phyloP scores from a whole-genome alignment of 2,113 vertebrate species.

The Suncus etruscus region DNA sequence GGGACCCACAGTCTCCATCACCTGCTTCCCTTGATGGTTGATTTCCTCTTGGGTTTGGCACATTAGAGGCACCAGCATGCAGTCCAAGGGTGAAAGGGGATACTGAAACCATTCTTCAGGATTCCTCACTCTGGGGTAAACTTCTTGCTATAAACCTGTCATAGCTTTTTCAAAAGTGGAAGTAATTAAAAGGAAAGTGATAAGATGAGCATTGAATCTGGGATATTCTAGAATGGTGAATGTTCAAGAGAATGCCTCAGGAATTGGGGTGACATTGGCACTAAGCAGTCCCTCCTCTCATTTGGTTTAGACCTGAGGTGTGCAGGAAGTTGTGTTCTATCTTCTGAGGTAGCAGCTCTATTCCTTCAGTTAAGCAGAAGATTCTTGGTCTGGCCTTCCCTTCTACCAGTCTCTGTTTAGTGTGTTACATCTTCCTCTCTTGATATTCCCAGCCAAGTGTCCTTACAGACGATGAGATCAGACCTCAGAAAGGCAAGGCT shows the following conservation, averaged over 20 bases:
- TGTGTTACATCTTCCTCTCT: no score
- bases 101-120: background rate
- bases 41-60: background rate
- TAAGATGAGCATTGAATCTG: conserved; percentile 14
- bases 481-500: no score
- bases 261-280: background rate
- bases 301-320: conserved; percentile 4
- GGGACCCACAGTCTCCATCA: background rate
- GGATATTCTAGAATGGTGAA: background rate
- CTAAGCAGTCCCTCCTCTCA: background rate
- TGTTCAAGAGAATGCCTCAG: background rate
- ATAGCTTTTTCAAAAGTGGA: background rate
- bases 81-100: background rate
- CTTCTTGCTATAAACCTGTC: background rate
- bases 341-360: background rate
- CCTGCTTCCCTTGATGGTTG: background rate
- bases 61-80: background rate
- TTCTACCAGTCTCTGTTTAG: background rate
- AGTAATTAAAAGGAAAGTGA: background rate
- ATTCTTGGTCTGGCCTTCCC: background rate
- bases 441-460: no score
- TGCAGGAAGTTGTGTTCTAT: background rate
- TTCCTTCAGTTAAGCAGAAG: background rate
- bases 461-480: no score
- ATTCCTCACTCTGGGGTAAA: background rate